Evolutionary conservation across 2,888 invertebrate genomes (phyloP).

Genomic region (Alloplasta piceator): DNA sequence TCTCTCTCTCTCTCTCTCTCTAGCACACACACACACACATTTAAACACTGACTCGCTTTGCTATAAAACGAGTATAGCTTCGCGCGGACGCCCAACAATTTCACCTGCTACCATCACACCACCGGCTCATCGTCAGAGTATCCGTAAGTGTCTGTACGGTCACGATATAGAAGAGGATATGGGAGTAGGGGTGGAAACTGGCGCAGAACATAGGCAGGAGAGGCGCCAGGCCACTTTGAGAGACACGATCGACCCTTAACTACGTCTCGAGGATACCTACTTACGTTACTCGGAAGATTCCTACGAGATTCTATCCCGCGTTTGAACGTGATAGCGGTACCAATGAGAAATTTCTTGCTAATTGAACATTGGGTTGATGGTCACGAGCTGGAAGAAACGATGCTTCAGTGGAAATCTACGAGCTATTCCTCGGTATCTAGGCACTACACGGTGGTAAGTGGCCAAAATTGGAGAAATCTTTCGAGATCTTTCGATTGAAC

Average conservation of each 20-base stretch:
- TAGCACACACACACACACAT: conserved; percentile 50
- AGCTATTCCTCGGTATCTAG: conserved; percentile 11
- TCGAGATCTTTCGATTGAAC: neutral
- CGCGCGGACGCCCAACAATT: conserved; percentile 36
- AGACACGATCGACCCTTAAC: conserved; percentile 79
- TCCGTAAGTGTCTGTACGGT: conserved; percentile 23
- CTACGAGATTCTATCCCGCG: conserved; percentile 56
- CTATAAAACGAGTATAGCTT: conserved; percentile 37
- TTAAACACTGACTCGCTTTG: conserved; percentile 57
- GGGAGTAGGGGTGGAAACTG: conserved; percentile 51
- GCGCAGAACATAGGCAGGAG: conserved; percentile 68
- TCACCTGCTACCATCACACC: conserved; percentile 28
- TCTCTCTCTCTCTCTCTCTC: too few relatives aligned
- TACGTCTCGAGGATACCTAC: conserved; percentile 68
- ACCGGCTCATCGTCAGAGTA: conserved; percentile 5
- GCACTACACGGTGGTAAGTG: conserved; percentile 6
- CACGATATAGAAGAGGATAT: conserved; percentile 20
- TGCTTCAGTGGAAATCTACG: neutral
- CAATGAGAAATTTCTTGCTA: conserved; percentile 50
- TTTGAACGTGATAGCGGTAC: conserved; percentile 46
- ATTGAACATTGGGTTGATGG: conserved; percentile 54
- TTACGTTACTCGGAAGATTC: conserved; percentile 54
- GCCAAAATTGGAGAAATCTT: conserved; percentile 18
- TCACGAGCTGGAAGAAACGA: conserved; percentile 6
- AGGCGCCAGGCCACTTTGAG: conserved; percentile 80